Evolutionary conservation across 2,888 invertebrate species (phyloP).

Genomic region (Leucophenga montana): DNA sequence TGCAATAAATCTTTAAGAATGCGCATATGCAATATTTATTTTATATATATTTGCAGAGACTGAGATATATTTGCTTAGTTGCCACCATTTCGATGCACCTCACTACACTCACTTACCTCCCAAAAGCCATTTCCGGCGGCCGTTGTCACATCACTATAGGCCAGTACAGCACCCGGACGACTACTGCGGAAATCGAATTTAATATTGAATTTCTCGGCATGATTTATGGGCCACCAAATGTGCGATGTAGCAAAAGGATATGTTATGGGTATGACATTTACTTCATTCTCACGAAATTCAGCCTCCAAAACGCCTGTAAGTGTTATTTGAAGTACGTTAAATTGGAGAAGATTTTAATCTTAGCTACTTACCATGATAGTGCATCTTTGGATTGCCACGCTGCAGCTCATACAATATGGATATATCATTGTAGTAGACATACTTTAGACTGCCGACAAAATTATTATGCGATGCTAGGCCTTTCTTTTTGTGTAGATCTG

Average conservation of each 20-base stretch:
- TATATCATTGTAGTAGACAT: conserved; percentile 94
- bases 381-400: conserved; percentile 88
- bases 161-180: conserved; percentile 87
- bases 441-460: conserved; percentile 91
- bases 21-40: neutral
- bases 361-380: conserved; percentile 77
- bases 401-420: conserved; percentile 92
- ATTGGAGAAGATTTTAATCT: neutral
- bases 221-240: conserved; percentile 90
- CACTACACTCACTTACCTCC: conserved; percentile 81
- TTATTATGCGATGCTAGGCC: conserved; percentile 87
- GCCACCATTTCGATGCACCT: too few relatives aligned
- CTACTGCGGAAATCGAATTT: conserved; percentile 91
- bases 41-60: neutral
- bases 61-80: neutral
- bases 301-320: conserved; percentile 81
- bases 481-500: conserved; percentile 86
- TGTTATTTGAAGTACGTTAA: conserved; percentile 18
- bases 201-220: conserved; percentile 82
- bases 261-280: conserved; percentile 90
- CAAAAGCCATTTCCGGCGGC: conserved; percentile 86
- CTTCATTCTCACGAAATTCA: conserved; percentile 87
- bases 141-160: conserved; percentile 85
- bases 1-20: conserved; percentile 6
- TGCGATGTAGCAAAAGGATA: conserved; percentile 93